These are phyloP conservation scores for Lottia gigantea DNA, from an alignment of 2,888 invertebrate genomes.

Conservation along the genomic window DNA sequence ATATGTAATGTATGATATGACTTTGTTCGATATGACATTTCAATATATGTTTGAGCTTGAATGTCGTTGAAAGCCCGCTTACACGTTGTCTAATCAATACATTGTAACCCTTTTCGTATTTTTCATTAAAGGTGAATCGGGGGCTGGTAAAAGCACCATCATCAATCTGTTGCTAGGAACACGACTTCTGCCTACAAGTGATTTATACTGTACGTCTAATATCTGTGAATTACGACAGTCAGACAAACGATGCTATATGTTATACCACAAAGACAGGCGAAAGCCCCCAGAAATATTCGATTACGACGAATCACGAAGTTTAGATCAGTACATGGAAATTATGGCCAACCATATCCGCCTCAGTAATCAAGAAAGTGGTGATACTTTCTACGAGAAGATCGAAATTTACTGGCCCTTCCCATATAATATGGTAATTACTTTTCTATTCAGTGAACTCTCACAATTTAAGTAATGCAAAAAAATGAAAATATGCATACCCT, in stretches of 20 bases:
- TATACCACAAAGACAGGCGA: constrained; percentile 22
- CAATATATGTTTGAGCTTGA: too few relatives aligned
- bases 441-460: too few relatives aligned
- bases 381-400: constrained; percentile 48
- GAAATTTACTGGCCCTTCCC: constrained; percentile 54
- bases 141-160: constrained; percentile 58
- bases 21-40: too few relatives aligned
- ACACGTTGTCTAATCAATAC: too few relatives aligned
- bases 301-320: constrained; percentile 13
- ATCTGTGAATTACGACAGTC: constrained; percentile 48
- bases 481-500: too few relatives aligned
- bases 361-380: constrained; percentile 38
- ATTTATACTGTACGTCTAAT: constrained; percentile 48
- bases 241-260: constrained; percentile 32
- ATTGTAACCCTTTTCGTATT: neutral
- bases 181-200: constrained; percentile 47
- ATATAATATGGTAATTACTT: constrained; percentile 39
- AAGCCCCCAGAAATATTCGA: constrained; percentile 7
- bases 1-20: too few relatives aligned
- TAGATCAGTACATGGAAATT: constrained; percentile 27
- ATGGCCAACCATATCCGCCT: constrained; percentile 33
- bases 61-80: too few relatives aligned
- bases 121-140: constrained; percentile 50
- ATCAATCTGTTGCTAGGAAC: constrained; percentile 53
- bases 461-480: too few relatives aligned